phyloP scores from a whole-genome alignment of 2,797 vertebrate genomes.

The Macropodus opercularis region DNA sequence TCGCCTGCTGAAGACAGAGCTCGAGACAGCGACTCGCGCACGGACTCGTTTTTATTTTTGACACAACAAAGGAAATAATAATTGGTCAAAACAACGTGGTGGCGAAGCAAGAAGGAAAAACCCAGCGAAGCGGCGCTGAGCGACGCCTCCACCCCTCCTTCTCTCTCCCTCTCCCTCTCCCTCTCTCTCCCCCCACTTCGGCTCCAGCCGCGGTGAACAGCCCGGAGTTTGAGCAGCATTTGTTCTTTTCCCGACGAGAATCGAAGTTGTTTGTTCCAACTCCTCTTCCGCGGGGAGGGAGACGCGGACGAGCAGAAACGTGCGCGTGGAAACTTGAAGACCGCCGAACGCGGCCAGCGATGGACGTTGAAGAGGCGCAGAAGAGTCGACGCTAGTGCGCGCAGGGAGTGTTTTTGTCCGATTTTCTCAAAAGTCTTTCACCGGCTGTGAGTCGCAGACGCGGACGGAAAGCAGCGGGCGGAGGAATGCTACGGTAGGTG shows the following conservation, averaged over 20 bases:
- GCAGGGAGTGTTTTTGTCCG: conserved; percentile 67
- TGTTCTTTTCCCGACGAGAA: conserved; percentile 33
- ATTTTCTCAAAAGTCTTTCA: conserved; percentile 65
- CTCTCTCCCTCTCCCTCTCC: conserved; percentile 27
- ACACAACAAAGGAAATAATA: conserved; percentile 87
- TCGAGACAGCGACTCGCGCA: conserved; percentile 31
- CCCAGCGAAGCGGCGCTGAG: conserved; percentile 70
- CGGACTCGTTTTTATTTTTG: conserved; percentile 77
- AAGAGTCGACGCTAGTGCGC: conserved; percentile 60
- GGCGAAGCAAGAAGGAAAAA: conserved; percentile 77
- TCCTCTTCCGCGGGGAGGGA: conserved; percentile 14
- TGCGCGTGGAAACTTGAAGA: conserved; percentile 76
- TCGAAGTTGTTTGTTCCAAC: conserved; percentile 23
- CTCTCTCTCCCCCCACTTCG: conserved; percentile 43
- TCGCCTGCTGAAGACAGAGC: conserved; percentile 13
- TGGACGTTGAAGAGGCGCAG: conserved; percentile 28
- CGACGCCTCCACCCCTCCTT: conserved; percentile 49
- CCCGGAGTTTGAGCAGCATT: conserved; percentile 65
- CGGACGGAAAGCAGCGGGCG: conserved; percentile 69
- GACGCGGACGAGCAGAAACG: conserved; percentile 9
- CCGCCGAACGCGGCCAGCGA: conserved; percentile 38
- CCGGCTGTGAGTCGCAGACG: conserved; percentile 57
- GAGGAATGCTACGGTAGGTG: conserved; percentile 84
- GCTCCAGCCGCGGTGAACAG: conserved; percentile 57
- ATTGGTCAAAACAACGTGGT: conserved; percentile 86